Evolutionary conservation across 2,888 invertebrate species (phyloP).

Genomic region (Hirtodrosophila trivittata): DNA sequence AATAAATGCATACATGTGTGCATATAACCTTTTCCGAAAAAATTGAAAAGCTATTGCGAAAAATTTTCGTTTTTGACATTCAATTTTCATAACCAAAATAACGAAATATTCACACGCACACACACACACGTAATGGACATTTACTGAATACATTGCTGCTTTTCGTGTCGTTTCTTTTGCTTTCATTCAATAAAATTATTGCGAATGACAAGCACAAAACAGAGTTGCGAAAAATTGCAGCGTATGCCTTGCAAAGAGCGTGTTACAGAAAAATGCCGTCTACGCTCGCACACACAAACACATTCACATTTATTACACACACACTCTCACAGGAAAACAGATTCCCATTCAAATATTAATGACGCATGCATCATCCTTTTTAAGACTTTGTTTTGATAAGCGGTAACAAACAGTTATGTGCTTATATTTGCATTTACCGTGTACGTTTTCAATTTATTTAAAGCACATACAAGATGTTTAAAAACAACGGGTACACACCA

Average conservation of each 20-base stretch:
- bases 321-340: slow-evolving; percentile 15
- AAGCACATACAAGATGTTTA: slow-evolving; percentile 53
- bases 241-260: slow-evolving; percentile 63
- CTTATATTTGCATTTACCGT: slow-evolving; percentile 12
- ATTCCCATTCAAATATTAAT: slow-evolving; percentile 29
- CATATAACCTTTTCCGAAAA: not conserved
- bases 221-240: slow-evolving; percentile 72
- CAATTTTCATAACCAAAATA: slow-evolving; percentile 42
- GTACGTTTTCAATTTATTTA: slow-evolving; percentile 54
- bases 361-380: slow-evolving; percentile 49
- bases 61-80: slow-evolving; percentile 40
- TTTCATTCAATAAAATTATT: slow-evolving; percentile 76
- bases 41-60: slow-evolving; percentile 1
- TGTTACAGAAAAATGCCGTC: slow-evolving; percentile 69
- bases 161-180: slow-evolving; percentile 64
- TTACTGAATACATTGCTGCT: slow-evolving; percentile 64
- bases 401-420: slow-evolving; percentile 5
- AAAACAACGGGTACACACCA: slow-evolving; percentile 69
- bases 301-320: slow-evolving; percentile 17
- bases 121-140: slow-evolving; percentile 17
- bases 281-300: slow-evolving; percentile 52
- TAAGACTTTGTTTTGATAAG: slow-evolving; percentile 47
- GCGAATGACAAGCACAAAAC: slow-evolving; percentile 71
- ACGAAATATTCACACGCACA: slow-evolving; percentile 28
- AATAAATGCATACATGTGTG: not conserved